Evolutionary conservation across 2,888 invertebrate genomes (phyloP).

Genomic region (Apomyelois bistriatella): DNA sequence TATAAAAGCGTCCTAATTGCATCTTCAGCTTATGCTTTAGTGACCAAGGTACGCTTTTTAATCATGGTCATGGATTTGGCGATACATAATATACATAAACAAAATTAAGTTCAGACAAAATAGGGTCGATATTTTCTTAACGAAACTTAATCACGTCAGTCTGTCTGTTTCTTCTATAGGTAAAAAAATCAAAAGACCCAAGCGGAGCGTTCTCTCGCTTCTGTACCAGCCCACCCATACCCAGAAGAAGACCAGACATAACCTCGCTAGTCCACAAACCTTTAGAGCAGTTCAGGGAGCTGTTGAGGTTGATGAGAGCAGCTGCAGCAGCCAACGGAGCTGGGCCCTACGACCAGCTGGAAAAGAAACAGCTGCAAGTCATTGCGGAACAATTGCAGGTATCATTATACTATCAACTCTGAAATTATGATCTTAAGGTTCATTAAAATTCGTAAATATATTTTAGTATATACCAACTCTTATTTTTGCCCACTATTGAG

Average conservation of each 20-base stretch:
- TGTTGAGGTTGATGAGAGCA: conserved; percentile 67
- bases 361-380: conserved; percentile 70
- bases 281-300: conserved; percentile 84
- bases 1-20: no score
- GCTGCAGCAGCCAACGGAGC: conserved; percentile 59
- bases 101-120: neutral
- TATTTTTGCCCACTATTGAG: no score
- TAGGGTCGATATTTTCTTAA: neutral
- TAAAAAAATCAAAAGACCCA: conserved; percentile 85
- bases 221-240: conserved; percentile 89
- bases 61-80: no score
- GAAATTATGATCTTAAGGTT: no score
- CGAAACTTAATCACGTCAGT: neutral
- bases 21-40: no score
- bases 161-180: conserved; percentile 43
- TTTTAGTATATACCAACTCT: no score
- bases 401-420: neutral
- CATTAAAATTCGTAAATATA: no score
- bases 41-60: no score
- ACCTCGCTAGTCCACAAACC: conserved; percentile 92
- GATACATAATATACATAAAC: no score
- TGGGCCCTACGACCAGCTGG: conserved; percentile 68
- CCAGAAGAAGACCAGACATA: conserved; percentile 89
- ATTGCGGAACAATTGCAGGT: conserved; percentile 74
- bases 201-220: conserved; percentile 90